phyloP scores from a whole-genome alignment of 2,113 vertebrate species.

The Crypturellus undulatus region DNA sequence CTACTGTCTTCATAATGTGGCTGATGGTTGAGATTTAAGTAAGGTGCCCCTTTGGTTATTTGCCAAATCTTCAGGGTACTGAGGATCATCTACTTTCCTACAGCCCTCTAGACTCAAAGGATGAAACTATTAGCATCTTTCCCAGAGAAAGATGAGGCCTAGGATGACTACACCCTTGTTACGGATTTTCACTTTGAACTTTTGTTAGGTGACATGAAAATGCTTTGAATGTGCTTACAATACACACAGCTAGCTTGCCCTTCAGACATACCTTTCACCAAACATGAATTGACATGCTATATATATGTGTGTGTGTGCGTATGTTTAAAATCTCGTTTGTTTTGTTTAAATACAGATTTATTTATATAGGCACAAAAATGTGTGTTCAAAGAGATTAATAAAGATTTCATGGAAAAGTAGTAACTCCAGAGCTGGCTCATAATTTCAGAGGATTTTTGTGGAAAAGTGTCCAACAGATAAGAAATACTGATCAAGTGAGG shows the following conservation, averaged over 20 bases:
- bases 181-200: no score
- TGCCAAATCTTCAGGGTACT: not conserved
- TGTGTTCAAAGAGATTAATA: no score
- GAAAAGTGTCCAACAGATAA: not conserved
- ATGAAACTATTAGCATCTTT: not conserved
- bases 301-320: no score
- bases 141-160: not conserved
- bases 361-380: no score
- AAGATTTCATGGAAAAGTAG: no score
- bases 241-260: no score
- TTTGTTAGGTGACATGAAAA: no score
- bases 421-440: not conserved
- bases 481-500: not conserved
- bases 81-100: not conserved
- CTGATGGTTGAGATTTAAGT: not conserved
- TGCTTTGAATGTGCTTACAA: no score
- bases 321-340: no score
- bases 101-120: not conserved
- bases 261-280: no score
- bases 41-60: not conserved
- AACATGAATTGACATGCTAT: no score
- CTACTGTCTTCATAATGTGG: not conserved
- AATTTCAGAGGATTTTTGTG: not conserved
- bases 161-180: not conserved
- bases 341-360: no score